Conservation (phyloP, 1,140 invertebrate species). For the Dendroctonus valens region DNA sequence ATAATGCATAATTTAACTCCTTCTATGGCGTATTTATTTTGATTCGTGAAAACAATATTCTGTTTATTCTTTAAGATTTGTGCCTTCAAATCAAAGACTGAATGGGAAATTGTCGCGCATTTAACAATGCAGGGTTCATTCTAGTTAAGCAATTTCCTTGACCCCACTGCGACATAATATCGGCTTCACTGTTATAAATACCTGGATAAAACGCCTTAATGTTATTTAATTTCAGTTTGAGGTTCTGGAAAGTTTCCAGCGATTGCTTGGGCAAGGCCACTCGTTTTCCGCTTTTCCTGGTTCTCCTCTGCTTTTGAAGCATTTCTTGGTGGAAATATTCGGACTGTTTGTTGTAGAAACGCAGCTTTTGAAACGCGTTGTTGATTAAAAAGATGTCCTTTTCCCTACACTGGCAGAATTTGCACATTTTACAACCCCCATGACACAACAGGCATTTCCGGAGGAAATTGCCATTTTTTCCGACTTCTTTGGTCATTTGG, state of each 20-base stretch:
- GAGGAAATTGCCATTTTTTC: slow-evolving; percentile 18
- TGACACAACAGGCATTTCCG: slow-evolving; percentile 15
- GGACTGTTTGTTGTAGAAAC: slow-evolving; percentile 1
- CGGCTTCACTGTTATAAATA: slow-evolving; percentile 14
- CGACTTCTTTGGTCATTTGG: slow-evolving; percentile 17
- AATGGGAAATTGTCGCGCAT: slow-evolving; percentile 7
- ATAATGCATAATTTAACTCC: too few relatives aligned
- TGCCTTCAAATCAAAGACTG: not conserved
- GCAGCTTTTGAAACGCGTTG: slow-evolving; percentile 25
- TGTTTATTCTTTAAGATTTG: too few relatives aligned
- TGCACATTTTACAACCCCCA: slow-evolving; percentile 17
- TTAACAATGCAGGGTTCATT: slow-evolving; percentile 19
- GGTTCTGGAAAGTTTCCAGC: slow-evolving; percentile 12
- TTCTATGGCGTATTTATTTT: too few relatives aligned
- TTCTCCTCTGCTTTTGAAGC: not conserved
- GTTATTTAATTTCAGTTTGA: slow-evolving; percentile 21
- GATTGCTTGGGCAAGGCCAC: slow-evolving; percentile 17
- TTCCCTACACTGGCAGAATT: slow-evolving; percentile 20
- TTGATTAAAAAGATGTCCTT: slow-evolving; percentile 19
- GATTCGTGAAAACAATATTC: too few relatives aligned
- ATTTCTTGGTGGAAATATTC: not conserved
- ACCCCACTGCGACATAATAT: slow-evolving; percentile 25
- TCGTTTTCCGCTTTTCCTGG: slow-evolving; percentile 4
- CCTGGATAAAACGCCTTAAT: slow-evolving; percentile 27
- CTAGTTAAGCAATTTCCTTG: slow-evolving; percentile 10